Conservation (phyloP, 1,140 invertebrate species). For the Muscidifurax raptorellus region DNA sequence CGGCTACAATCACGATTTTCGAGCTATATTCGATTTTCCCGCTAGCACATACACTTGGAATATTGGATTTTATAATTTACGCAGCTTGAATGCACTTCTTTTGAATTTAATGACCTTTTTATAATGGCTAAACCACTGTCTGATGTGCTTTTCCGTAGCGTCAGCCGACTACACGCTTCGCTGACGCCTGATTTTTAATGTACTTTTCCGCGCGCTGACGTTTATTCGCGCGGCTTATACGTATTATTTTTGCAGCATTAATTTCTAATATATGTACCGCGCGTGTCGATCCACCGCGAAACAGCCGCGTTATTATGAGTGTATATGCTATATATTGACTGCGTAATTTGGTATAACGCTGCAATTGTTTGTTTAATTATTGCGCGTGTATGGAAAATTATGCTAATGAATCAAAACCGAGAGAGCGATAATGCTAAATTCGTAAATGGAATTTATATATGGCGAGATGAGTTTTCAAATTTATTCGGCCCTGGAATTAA, state of each 20-base stretch:
- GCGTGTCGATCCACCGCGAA: too few relatives aligned
- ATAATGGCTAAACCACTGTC: neutral
- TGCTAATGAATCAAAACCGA: neutral
- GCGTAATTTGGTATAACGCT: too few relatives aligned
- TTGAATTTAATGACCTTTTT: neutral
- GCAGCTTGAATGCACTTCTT: neutral
- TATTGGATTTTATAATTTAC: neutral
- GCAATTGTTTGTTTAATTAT: neutral
- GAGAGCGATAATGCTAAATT: neutral
- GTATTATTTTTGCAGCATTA: too few relatives aligned
- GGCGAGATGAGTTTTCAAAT: neutral
- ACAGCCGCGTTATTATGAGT: too few relatives aligned
- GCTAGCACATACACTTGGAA: neutral
- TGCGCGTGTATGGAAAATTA: neutral
- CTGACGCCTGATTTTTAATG: neutral
- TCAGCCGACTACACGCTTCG: too few relatives aligned
- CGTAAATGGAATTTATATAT: neutral
- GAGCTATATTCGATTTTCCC: slow-evolving; percentile 18
- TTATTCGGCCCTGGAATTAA: neutral
- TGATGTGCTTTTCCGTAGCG: neutral
- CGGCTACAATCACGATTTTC: slow-evolving; percentile 7
- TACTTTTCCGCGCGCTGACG: too few relatives aligned
- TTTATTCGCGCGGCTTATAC: too few relatives aligned
- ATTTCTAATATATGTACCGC: too few relatives aligned
- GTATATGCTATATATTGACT: too few relatives aligned